Base-by-base conservation (phyloP, 2,113 vertebrate genomes). In the Nothobranchius furzeri region DNA sequence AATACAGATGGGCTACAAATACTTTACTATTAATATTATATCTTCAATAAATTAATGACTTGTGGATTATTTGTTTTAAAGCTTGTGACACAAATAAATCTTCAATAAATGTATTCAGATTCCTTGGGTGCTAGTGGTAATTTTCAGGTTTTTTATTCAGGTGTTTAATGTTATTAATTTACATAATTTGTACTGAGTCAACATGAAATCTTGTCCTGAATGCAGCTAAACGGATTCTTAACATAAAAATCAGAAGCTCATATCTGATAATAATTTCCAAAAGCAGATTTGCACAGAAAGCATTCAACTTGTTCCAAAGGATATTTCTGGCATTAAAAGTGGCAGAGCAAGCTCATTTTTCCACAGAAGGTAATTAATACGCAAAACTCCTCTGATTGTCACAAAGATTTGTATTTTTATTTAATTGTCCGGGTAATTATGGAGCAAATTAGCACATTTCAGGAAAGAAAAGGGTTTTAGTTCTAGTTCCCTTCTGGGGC, bases 381-480 rank as follows among this genome's bases (percentile, higher is more conserved):
- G 95, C 96, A 96, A 20, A 98, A 97, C 95, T 95, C 92, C 94
- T 91, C 87, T 94, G 50, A 97, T 97, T 97, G 96, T 98, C 96
- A 98, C 88, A 77, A 92, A 97, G 96, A 99, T 98, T 97, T 98
- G 96, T 99, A 95, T 96, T 96, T 53, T 96, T 91, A 95, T 93
- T 96, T 99, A 97, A 98, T 97, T 98, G 96, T 96, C 94, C 96
- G 96, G 95, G 96, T 97, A 96, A 98, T 98, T 98, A 97, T 92
- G 91, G 94, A 90, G 92, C 94, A 94, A 95, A 96, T 97, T 94
- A 96, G 95, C 95, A 95, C 95, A 95, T 96, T 95, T 96, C 93
- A 94, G 93, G 93, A 95, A 96, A 96, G 95, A 94, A 93, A 92
- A 87, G 87, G 94, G 92, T 91, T 95, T 93, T 91, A 91, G 89